Percentiles rank a stretch among this genome's conserved stretches.
Evolutionary conservation across 2,113 vertebrate genomes (phyloP).

Genomic region (Toxostoma redivivum): DNA sequence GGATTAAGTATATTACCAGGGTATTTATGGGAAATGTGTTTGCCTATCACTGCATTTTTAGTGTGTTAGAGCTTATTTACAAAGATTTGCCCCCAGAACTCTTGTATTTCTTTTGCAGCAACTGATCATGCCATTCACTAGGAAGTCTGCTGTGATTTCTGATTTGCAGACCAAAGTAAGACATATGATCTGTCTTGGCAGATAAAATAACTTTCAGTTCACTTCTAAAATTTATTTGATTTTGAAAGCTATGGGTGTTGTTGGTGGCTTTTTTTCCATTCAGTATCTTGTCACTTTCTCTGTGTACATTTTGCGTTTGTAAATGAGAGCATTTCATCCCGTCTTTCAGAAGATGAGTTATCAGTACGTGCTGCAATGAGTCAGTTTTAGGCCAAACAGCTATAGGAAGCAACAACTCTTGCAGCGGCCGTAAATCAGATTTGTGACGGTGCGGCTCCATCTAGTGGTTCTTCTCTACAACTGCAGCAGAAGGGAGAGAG

Average conservation of each 20-base stretch:
- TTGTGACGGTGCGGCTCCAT: slow-evolving; percentile 50
- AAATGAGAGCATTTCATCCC: neutral
- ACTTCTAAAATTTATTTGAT: neutral
- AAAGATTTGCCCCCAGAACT: neutral
- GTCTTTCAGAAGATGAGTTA: neutral
- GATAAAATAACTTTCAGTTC: neutral
- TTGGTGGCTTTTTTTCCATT: neutral
- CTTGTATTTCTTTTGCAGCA: neutral
- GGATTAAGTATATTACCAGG: neutral
- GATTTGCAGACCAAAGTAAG: neutral
- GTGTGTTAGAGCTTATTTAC: neutral
- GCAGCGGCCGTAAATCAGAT: slow-evolving; percentile 43
- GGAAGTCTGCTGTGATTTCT: neutral
- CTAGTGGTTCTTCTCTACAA: slow-evolving; percentile 14
- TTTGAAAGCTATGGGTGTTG: neutral
- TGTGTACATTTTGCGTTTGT: neutral
- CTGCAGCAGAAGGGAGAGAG: neutral
- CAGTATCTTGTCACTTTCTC: neutral
- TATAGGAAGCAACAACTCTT: neutral
- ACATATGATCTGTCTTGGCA: neutral
- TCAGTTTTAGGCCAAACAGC: neutral
- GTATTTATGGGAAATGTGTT: neutral
- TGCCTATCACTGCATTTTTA: neutral
- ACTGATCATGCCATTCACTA: neutral
- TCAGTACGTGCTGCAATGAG: neutral